Evolutionary conservation across 2,797 vertebrate genomes (phyloP), one percentile per base, ranked within the genome.

Genomic region (Lophius americanus): DNA sequence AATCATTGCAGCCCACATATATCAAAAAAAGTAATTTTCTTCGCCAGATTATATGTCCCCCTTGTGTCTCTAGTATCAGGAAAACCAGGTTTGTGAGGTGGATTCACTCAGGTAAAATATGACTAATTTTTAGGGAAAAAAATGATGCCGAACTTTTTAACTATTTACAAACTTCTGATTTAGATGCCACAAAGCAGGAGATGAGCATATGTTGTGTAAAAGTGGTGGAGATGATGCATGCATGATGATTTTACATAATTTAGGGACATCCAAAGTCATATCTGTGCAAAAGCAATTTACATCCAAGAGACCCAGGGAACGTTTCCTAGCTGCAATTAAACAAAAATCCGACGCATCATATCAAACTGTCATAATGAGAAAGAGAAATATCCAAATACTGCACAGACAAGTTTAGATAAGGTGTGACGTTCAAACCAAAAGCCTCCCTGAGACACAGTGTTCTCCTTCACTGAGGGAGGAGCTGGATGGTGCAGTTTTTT

Each of bases 131-230:
- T 23, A 23, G 23, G 23, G 23, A 23, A 23, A 23, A 23, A 23
- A 23, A 23, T 23, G 23, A 23, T 23, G 23, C 23, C 23, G 23
- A 23, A 23, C 23, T 23, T 23, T 23, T 23, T 23, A 23, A 23
- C 23, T 23, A 23, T 23, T 23, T 23, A 23, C 23, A 23, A 23
- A 23, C 23, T 23, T 23, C 23, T 23, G 23, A 23, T 23, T 23
- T 23, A 23, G 23, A 23, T 23, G 23, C 23, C 23, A 23, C 23
- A 23, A 91, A 44, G 91, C 90, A 94, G 94, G 93, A 94, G 93
- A 86, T 82, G 87, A 89, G 88, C 83, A 84, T 94, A 94, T 95
- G 93, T 93, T 93, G 91, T 68, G 77, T 79, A 89, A 86, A 35
- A 54, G 35, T 14, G 47, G 8, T 9, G 7, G 53, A 7, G 70